Conservation (phyloP, 2,113 vertebrate species). For the Albula goreensis region DNA sequence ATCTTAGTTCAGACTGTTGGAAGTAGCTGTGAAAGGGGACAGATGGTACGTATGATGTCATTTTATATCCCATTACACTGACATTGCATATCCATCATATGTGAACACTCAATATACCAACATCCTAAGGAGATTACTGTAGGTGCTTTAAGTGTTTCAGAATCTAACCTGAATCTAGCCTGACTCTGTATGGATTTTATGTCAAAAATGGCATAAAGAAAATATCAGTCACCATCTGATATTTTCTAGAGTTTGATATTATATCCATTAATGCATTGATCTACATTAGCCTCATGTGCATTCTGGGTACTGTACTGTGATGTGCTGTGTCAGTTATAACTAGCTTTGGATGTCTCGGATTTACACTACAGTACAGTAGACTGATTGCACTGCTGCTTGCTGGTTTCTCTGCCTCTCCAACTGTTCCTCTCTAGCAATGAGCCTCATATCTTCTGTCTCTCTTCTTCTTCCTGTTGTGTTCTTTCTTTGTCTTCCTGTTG, state of each 20-base stretch:
- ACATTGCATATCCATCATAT: not conserved
- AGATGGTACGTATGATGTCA: not conserved
- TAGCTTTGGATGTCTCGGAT: not conserved
- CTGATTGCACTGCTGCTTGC: not conserved
- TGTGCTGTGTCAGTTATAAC: not conserved
- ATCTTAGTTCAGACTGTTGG: not conserved
- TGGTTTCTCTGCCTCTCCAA: not conserved
- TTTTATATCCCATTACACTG: not conserved
- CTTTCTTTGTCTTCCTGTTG: constrained; percentile 12
- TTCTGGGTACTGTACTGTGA: not conserved
- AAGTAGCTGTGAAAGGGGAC: not conserved
- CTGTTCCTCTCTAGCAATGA: not conserved
- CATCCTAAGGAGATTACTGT: not conserved
- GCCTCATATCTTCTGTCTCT: not conserved
- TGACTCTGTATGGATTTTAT: not conserved
- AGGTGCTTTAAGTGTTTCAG: not conserved
- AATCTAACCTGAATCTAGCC: not conserved
- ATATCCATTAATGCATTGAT: not conserved
- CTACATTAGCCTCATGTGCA: not conserved
- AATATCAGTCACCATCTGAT: constrained; percentile 22
- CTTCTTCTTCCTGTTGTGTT: constrained; percentile 5
- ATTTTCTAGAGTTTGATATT: not conserved
- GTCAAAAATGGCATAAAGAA: not conserved
- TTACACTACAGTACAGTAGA: constrained; percentile 1
- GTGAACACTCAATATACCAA: not conserved